These are phyloP conservation scores for Loriculus beryllinus DNA, from an alignment of 2,797 vertebrate genomes.

Conservation along the genomic window DNA sequence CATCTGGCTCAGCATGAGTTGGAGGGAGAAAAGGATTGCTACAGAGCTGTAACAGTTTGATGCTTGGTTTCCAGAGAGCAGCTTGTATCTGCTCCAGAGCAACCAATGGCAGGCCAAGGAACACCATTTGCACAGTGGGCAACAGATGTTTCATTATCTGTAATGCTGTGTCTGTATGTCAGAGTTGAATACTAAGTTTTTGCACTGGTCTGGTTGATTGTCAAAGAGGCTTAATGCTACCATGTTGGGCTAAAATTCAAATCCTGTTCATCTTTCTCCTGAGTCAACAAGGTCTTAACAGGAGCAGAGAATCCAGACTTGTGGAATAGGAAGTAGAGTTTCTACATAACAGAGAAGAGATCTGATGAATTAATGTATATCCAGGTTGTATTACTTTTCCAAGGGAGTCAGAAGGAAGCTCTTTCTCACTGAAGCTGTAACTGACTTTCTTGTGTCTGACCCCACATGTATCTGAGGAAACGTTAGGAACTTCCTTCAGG, in stretches of 20 bases:
- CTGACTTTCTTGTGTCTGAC: not conserved
- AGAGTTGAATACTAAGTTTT: not conserved
- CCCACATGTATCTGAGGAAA: not conserved
- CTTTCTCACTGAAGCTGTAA: not conserved
- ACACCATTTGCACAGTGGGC: not conserved
- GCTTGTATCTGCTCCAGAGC: not conserved
- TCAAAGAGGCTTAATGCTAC: not conserved
- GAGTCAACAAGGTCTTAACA: not conserved
- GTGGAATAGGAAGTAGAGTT: not conserved
- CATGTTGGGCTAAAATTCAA: not conserved
- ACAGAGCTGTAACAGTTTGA: not conserved
- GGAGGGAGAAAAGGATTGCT: not conserved
- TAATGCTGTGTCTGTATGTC: not conserved
- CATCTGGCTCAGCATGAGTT: rapidly evolving
- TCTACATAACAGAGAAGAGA: not conserved
- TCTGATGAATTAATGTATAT: not conserved
- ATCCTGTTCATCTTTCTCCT: not conserved
- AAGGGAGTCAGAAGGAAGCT: not conserved
- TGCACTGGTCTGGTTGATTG: not conserved
- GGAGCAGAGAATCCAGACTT: not conserved
- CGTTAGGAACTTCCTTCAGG: not conserved
- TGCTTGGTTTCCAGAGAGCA: not conserved
- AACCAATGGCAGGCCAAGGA: not conserved
- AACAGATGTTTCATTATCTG: not conserved
- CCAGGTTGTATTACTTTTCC: not conserved